A percentile compares a stretch with the other conserved stretches of the same genome.
These are phyloP conservation scores for Micronisus gabar DNA, from an alignment of 2,113 vertebrate species.

Conservation along the genomic window DNA sequence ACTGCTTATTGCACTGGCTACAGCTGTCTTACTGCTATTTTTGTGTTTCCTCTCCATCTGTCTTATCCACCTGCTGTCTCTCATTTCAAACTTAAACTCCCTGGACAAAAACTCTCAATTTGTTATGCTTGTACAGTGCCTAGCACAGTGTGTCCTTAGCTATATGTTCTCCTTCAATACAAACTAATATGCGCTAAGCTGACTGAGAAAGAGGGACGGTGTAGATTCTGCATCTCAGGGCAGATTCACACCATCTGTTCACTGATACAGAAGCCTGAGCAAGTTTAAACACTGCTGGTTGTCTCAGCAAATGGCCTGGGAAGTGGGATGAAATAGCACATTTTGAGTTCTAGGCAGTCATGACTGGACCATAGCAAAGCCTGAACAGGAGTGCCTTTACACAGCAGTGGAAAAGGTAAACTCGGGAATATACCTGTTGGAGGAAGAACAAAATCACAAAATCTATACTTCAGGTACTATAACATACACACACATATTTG, in stretches of 20 bases:
- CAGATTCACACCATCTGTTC: neutral
- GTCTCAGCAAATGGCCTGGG: neutral
- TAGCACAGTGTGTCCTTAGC: neutral
- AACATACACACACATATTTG: neutral
- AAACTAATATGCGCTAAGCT: neutral
- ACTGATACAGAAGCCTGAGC: neutral
- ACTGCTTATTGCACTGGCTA: slow-evolving; percentile 29
- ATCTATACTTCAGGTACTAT: neutral
- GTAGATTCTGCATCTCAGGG: neutral
- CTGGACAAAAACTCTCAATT: slow-evolving; percentile 33
- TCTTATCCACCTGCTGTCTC: slow-evolving; percentile 57
- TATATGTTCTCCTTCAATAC: neutral
- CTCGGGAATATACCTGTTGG: neutral
- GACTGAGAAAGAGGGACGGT: neutral
- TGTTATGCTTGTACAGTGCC: slow-evolving; percentile 2
- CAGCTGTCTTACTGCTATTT: slow-evolving; percentile 57
- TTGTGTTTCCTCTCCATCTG: slow-evolving; percentile 53
- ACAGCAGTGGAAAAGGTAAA: neutral
- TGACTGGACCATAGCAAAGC: neutral
- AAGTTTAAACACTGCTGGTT: neutral
- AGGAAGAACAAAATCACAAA: neutral
- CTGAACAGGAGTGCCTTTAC: neutral
- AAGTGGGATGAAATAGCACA: neutral
- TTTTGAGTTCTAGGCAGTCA: neutral
- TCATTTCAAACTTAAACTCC: slow-evolving; percentile 43